Conservation (phyloP, 2,888 invertebrate genomes). For the Melanostoma mellinum region DNA sequence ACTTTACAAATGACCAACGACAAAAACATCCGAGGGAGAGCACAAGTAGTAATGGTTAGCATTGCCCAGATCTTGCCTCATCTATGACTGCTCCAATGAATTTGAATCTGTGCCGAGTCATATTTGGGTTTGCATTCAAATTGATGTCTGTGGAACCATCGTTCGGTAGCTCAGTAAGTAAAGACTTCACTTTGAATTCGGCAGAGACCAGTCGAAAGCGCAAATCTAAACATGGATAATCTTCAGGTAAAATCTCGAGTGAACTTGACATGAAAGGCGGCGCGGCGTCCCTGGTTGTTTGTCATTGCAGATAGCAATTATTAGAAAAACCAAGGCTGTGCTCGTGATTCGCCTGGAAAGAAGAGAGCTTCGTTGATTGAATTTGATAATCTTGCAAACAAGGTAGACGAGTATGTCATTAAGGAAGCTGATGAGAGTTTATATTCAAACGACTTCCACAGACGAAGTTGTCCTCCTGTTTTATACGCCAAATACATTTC, state of each 20-base stretch:
- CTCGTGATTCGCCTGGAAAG: constrained; percentile 30
- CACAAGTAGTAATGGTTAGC: constrained; percentile 52
- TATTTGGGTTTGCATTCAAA: constrained; percentile 62
- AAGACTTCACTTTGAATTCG: constrained; percentile 25
- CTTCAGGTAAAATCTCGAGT: constrained; percentile 61
- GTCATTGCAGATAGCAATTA: constrained; percentile 43
- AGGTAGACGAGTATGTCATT: constrained; percentile 15
- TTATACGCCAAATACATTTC: too few relatives aligned
- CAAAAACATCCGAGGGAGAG: constrained; percentile 34
- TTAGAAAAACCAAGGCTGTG: constrained; percentile 16
- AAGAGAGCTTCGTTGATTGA: constrained; percentile 22
- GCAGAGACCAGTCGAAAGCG: constrained; percentile 40
- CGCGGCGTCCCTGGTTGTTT: not conserved
- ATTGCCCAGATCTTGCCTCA: constrained; percentile 48
- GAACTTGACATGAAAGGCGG: constrained; percentile 52
- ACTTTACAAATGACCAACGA: constrained; percentile 10
- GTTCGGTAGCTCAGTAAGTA: constrained; percentile 8
- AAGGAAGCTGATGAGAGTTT: constrained; percentile 6
- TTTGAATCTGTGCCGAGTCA: constrained; percentile 69
- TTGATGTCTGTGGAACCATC: constrained; percentile 41
- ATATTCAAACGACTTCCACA: too few relatives aligned
- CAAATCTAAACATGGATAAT: constrained; percentile 45
- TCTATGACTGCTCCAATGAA: constrained; percentile 63
- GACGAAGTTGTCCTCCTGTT: too few relatives aligned
- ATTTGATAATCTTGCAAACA: constrained; percentile 29